Evolutionary conservation across 2,797 vertebrate genomes (phyloP), one percentile per base, ranked within the genome.

Genomic region (Astyanax mexicanus): DNA sequence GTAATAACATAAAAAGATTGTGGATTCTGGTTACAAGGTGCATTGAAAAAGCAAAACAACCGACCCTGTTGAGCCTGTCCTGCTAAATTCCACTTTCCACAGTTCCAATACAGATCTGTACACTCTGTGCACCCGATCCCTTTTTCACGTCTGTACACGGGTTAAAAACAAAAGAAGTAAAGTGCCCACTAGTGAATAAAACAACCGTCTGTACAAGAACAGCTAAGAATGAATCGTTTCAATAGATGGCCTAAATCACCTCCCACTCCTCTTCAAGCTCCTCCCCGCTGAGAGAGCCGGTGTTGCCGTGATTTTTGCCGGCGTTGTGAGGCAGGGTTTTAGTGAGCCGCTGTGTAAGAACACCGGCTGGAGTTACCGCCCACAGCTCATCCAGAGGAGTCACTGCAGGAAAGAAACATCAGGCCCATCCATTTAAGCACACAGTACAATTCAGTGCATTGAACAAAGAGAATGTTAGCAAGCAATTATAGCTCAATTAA

Each of bases 181-280:
- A 89, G 89, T 89, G 89, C 86, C 69, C 79, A 64, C 65, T 77
- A 75, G 79, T 75, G 80, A 84, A 83, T 77, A 77, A 73, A 54
- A 81, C 73, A 74, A 71, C 40, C 13, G 8, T 73, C 78, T 51
- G 35, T 51, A 40, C 40, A 72, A 21, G 12, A 61, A 62, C 29
- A 38, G 7, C 13, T 45, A 35, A 23, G 12, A 54, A 8, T 15
- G 3, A n/a, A 17, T 19, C 37, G 27, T 35, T 35, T 35, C 37
- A 15, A 44, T 52, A 35, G 23, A 57, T 55, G 52, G 74, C 57
- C 95, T 94, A 99, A 88, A 99, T 96, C 64, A 99, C 96, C 85
- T 97, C 98, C 98, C 98, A 99, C 84, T 97, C 98, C 0, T 99
- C 98, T 67, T 98, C 97, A 10, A 95, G 92, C 52, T 98, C 96